A percentile compares a stretch with the other conserved stretches of the same genome.
phyloP scores from a whole-genome alignment of 2,113 vertebrate genomes.

The Quiscalus mexicanus region DNA sequence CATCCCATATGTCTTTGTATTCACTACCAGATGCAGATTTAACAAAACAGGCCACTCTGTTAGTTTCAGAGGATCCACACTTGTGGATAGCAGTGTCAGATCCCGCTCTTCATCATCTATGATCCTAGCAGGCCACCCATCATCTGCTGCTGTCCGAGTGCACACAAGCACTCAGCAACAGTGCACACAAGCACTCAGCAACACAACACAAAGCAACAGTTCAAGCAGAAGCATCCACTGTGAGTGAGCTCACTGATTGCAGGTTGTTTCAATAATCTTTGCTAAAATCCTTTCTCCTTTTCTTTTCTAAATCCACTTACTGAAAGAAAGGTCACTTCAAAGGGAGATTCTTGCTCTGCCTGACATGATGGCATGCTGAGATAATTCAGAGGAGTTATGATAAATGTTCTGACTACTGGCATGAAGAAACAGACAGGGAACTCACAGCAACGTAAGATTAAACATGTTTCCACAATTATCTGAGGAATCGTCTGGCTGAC shows the following conservation, averaged over 20 bases:
- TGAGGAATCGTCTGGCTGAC: background rate
- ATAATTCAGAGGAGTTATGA: constrained; percentile 40
- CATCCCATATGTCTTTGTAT: background rate
- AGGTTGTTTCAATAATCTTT: background rate
- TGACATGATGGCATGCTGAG: background rate
- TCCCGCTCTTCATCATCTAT: background rate
- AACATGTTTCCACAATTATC: constrained; percentile 5
- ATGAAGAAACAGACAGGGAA: constrained; percentile 10
- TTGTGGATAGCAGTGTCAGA: background rate
- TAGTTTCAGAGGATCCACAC: background rate
- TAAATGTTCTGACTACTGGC: constrained; percentile 6
- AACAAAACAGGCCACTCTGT: rapidly evolving
- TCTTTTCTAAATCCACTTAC: background rate
- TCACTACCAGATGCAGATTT: background rate
- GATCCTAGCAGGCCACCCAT: background rate
- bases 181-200: no score
- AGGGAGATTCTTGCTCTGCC: background rate
- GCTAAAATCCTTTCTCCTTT: background rate
- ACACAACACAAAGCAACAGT: background rate
- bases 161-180: background rate
- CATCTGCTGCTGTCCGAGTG: background rate
- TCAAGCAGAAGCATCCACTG: background rate
- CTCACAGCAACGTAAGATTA: constrained; percentile 37
- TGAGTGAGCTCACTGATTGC: background rate
- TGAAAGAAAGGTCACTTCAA: constrained; percentile 27